phyloP scores from a whole-genome alignment of 2,888 invertebrate genomes.

The Drosophila quinaria region DNA sequence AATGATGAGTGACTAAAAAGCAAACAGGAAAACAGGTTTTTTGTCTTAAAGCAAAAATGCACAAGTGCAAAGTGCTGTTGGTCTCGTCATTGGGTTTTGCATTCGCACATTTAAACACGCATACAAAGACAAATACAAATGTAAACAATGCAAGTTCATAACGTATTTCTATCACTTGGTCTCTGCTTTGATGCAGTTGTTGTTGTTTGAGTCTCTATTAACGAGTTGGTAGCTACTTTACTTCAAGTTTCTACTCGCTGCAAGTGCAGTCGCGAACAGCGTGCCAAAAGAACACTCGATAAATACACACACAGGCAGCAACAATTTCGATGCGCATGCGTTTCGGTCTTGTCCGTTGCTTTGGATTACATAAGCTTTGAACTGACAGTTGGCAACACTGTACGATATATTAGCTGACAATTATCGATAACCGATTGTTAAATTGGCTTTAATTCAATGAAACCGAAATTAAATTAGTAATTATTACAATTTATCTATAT shows the following conservation, averaged over 20 bases:
- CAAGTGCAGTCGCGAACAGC: conserved; percentile 52
- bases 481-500: not conserved
- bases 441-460: not conserved
- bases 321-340: conserved; percentile 63
- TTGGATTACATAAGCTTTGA: conserved; percentile 54
- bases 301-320: conserved; percentile 33
- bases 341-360: conserved; percentile 39
- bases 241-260: conserved; percentile 38
- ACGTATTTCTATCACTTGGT: conserved; percentile 40
- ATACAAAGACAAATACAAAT: conserved; percentile 32
- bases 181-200: conserved; percentile 34
- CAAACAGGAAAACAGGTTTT: conserved; percentile 60
- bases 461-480: not conserved
- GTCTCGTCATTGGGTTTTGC: conserved; percentile 18
- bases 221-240: conserved; percentile 40
- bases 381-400: conserved; percentile 51
- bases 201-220: conserved; percentile 25
- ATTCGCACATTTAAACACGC: conserved; percentile 9
- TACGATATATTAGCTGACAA: conserved; percentile 13
- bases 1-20: conserved; percentile 26
- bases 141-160: conserved; percentile 67
- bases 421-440: conserved; percentile 24
- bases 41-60: conserved; percentile 31
- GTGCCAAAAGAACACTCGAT: conserved; percentile 39
- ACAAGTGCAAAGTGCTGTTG: conserved; percentile 47